Conservation (phyloP, 2,888 invertebrate genomes). For the Lepas anatifera region DNA sequence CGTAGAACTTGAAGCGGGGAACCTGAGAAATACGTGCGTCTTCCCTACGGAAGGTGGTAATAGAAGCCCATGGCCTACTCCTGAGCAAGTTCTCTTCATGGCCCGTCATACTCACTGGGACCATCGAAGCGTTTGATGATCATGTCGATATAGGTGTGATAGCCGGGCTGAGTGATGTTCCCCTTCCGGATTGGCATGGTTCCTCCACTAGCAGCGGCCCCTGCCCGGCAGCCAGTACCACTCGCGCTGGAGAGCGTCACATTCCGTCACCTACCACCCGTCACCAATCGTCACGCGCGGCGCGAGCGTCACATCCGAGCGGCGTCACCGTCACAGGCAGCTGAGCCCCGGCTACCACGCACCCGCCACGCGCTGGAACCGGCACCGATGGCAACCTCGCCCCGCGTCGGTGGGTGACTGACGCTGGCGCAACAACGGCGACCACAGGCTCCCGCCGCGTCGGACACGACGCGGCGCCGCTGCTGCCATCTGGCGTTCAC, state of each 20-base stretch:
- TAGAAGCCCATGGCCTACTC: too few species aligned
- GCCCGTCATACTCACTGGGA: neutral
- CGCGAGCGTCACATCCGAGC: neutral
- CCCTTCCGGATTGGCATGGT: slow-evolving; percentile 2
- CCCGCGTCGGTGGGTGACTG: neutral
- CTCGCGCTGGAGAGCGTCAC: neutral
- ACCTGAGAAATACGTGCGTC: too few species aligned
- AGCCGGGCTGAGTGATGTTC: neutral
- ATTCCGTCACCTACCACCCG: neutral
- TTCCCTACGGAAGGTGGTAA: too few species aligned
- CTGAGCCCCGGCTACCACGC: too few species aligned
- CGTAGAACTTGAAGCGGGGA: too few species aligned
- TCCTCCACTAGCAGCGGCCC: neutral
- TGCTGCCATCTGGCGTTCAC: neutral
- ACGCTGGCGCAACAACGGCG: neutral
- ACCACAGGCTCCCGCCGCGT: too few species aligned
- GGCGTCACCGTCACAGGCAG: neutral
- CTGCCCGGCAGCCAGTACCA: neutral
- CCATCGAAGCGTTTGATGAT: slow-evolving; percentile 7
- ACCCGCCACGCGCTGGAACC: too few species aligned
- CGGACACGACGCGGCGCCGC: neutral
- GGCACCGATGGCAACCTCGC: too few species aligned
- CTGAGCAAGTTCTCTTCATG: too few species aligned
- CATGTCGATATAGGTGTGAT: slow-evolving; percentile 12
- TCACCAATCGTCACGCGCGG: neutral